Percentiles rank a stretch among this genome's conserved stretches.
phyloP scores from a whole-genome alignment of 2,113 vertebrate genomes.

The Lanius ludovicianus region DNA sequence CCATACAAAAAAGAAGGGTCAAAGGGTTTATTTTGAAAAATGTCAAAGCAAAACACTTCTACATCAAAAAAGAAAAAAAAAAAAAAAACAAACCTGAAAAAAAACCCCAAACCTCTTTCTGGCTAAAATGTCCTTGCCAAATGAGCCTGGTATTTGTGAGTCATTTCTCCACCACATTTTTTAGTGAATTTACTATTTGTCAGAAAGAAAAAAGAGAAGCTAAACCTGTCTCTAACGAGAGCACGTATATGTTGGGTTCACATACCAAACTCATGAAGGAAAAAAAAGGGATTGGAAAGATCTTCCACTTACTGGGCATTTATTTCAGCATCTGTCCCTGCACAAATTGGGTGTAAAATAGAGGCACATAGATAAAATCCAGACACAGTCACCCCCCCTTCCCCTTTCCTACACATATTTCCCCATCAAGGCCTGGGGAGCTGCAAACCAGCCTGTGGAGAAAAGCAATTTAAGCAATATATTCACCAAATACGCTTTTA shows the following conservation, averaged over 20 bases:
- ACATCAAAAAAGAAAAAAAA: background rate
- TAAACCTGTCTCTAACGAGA: background rate
- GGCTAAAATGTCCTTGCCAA: background rate
- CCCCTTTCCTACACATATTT: background rate
- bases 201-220: background rate
- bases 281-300: background rate
- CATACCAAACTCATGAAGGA: background rate
- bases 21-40: slow-evolving; percentile 45
- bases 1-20: background rate
- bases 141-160: slow-evolving; percentile 45
- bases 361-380: background rate
- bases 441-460: background rate
- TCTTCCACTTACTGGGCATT: background rate
- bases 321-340: background rate
- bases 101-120: background rate
- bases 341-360: background rate
- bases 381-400: background rate
- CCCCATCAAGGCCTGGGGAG: background rate
- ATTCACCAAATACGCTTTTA: background rate
- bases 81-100: background rate
- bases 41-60: slow-evolving; percentile 39
- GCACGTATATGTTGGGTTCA: background rate
- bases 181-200: slow-evolving; percentile 48
- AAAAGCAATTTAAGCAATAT: background rate
- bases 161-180: slow-evolving; percentile 21